Percentiles rank a stretch among this genome's conserved stretches.
Evolutionary conservation across 2,113 vertebrate genomes (phyloP).

Genomic region (Mormoops blainvillei): DNA sequence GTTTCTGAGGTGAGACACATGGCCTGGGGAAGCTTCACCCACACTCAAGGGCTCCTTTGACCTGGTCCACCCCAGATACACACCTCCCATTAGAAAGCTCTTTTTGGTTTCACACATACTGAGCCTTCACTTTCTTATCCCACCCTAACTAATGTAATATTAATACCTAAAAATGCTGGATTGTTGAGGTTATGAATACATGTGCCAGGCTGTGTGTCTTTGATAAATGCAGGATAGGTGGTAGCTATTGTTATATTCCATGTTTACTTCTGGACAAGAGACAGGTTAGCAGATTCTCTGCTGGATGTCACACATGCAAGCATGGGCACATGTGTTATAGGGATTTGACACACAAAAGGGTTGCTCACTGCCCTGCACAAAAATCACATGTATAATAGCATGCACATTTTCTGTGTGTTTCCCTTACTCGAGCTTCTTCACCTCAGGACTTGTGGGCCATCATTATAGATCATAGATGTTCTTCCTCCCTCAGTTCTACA

Average conservation of each 20-base stretch:
- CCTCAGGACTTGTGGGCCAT: neutral
- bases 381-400: neutral
- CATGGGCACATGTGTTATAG: no score
- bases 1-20: neutral
- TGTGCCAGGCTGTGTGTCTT: neutral
- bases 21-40: neutral
- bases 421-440: neutral
- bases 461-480: neutral
- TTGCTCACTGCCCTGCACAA: rapidly evolving
- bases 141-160: neutral
- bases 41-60: neutral
- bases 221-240: neutral
- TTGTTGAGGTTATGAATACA: neutral
- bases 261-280: neutral
- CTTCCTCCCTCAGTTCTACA: neutral
- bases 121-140: rapidly evolving
- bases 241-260: neutral
- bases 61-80: neutral
- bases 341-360: no score
- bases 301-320: neutral
- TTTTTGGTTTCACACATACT: neutral
- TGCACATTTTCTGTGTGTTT: neutral
- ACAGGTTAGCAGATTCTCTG: neutral
- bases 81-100: neutral
- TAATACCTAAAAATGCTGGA: neutral